Evolutionary conservation across 2,888 invertebrate species (phyloP).

Genomic region (Drosophila prolongata): DNA sequence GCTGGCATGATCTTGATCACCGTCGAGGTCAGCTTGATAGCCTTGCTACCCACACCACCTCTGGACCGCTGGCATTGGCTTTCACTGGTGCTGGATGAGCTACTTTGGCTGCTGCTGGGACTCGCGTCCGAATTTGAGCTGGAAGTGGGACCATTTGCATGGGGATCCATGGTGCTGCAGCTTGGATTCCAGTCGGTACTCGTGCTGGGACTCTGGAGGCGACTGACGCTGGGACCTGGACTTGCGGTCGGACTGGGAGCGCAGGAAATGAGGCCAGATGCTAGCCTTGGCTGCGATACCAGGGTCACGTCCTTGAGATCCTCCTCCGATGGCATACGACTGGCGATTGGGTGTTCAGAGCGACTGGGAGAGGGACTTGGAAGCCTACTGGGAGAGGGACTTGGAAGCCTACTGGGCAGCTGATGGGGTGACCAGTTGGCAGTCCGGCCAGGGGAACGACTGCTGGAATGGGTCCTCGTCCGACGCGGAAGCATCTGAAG

Average conservation of each 20-base stretch:
- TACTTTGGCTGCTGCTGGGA: background rate
- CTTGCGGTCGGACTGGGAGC: background rate
- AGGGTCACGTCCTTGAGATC: background rate
- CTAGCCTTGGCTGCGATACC: background rate
- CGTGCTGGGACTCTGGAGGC: background rate
- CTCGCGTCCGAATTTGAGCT: background rate
- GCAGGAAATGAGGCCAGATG: background rate
- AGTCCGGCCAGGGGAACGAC: background rate
- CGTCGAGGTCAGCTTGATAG: slow-evolving; percentile 60
- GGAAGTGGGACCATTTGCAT: background rate
- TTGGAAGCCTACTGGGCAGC: background rate
- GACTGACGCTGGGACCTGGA: slow-evolving; percentile 1
- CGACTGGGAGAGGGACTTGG: background rate
- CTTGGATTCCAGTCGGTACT: background rate
- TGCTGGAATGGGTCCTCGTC: background rate
- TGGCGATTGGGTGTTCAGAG: background rate
- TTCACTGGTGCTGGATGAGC: slow-evolving; percentile 4
- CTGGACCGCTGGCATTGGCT: background rate
- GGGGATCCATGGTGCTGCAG: background rate
- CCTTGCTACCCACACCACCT: slow-evolving; percentile 20
- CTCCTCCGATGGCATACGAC: background rate
- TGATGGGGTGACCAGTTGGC: background rate
- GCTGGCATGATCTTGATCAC: slow-evolving; percentile 54
- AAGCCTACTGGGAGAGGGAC: background rate
- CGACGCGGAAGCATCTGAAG: slow-evolving; percentile 8